phyloP scores from a whole-genome alignment of 2,113 vertebrate genomes.

The Actinemys pallida region DNA sequence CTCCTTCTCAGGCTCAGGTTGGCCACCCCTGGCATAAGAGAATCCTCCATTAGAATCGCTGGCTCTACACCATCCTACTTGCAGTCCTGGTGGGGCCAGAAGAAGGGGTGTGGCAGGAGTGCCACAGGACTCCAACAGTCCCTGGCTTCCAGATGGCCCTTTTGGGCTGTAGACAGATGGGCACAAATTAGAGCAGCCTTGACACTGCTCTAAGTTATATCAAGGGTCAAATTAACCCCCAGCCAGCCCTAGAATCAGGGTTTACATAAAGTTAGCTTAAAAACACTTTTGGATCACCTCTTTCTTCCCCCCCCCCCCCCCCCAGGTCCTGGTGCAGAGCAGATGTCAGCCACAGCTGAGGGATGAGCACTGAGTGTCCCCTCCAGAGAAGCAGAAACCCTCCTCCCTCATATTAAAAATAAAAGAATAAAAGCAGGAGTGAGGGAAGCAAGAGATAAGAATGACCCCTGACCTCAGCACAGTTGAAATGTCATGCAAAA shows the following conservation, averaged over 20 bases:
- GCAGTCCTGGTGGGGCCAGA: neutral
- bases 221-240: neutral
- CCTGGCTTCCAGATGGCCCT: neutral
- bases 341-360: neutral
- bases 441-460: neutral
- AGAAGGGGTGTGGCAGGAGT: neutral
- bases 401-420: neutral
- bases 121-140: neutral
- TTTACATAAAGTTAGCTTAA: neutral
- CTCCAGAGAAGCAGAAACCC: neutral
- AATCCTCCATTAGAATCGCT: neutral
- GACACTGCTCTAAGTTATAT: neutral
- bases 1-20: no score
- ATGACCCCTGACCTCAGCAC: fast-evolving
- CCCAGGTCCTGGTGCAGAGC: neutral
- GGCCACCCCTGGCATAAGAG: neutral
- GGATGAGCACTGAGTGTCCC: no score
- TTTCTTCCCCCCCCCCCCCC: neutral
- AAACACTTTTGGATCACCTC: neutral
- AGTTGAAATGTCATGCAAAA: neutral
- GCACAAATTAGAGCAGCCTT: neutral
- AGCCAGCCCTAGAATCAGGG: no score
- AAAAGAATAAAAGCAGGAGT: neutral
- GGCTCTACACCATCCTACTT: neutral
- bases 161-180: neutral